Percentiles rank a stretch among this genome's conserved stretches.
These are phyloP conservation scores for Stichodactyla mertensii DNA, from an alignment of 64 coral and sea anemone species.

Conservation along the genomic window DNA sequence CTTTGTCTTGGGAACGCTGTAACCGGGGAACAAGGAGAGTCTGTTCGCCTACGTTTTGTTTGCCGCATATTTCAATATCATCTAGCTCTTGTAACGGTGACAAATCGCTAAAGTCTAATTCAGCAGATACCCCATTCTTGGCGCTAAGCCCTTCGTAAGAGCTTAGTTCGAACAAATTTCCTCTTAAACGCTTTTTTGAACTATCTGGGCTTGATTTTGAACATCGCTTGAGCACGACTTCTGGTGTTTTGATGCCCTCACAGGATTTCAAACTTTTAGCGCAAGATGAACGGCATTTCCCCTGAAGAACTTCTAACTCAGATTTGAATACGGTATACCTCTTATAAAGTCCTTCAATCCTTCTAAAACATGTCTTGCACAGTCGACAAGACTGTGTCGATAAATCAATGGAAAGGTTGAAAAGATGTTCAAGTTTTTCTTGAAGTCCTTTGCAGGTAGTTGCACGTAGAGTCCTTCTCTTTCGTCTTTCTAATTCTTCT, in stretches of 20 bases:
- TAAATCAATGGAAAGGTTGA: neutral
- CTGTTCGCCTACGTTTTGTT: neutral
- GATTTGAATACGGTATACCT: neutral
- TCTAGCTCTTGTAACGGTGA: neutral
- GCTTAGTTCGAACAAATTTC: neutral
- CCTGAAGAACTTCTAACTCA: neutral
- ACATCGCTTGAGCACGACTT: neutral
- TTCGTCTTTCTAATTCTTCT: no score
- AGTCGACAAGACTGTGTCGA: neutral
- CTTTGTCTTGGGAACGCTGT: no score
- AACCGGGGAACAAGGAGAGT: no score
- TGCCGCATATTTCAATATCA: neutral
- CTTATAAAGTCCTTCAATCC: neutral
- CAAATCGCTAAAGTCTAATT: neutral
- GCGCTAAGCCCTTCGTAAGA: neutral
- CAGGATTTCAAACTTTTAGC: no score
- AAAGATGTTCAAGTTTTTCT: no score
- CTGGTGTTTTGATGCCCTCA: neutral
- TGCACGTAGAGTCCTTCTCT: no score
- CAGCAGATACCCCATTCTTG: neutral
- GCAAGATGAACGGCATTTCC: neutral
- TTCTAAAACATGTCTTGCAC: neutral
- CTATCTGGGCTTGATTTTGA: neutral
- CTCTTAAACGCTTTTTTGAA: neutral
- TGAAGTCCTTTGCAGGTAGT: no score